Base-by-base conservation (phyloP, 2,113 vertebrate genomes). In the Petrocephalus zakoni region DNA sequence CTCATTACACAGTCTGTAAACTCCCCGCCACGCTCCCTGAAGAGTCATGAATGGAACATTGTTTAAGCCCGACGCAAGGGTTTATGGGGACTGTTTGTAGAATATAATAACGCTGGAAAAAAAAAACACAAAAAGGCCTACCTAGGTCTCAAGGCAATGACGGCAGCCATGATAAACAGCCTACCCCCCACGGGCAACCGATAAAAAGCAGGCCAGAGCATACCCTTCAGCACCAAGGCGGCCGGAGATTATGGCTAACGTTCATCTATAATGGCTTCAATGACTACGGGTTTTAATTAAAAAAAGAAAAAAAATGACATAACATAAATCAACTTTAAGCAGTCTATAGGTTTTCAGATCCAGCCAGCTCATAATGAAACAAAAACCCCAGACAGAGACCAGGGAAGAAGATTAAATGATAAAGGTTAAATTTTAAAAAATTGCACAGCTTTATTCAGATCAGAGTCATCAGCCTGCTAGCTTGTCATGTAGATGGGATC, bases 1-100 rank as follows among this genome's bases (percentile, higher is more conserved):
- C 92, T 92, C 92, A 92, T 93, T 93, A 92, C 90, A 85, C 87
- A 90, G 87, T 68, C 88, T 88, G 92, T 93, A 90, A 90, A 89
- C 91, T 86, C 81, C 52, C 87, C 91, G 91, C 93, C 90, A 19
- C 89, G 90, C 91, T 91, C 90, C 91, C 91, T 89, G 87, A 91
- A 93, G 90, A 90, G 89, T 90, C 90, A 88, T 88, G 56, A 93
- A 93, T 93, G 92, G 86, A 90, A 86, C 25, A 83, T 89, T 87
- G 87, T 89, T 90, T 78, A 42, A 42, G 47, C 47, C 64, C 21
- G 87, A 49, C 17, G 15, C 68, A 87, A 13, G 72, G n/a, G 10
- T 58, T 47, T 78, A 56, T 87, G 7, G 10, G 21, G 2, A 34
- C 19, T 29, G 21, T 25, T 58, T 58, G 11, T n/a, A 19, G 49